Conservation (phyloP, 64 coral and sea anemone species). For the Acropora yongei region DNA sequence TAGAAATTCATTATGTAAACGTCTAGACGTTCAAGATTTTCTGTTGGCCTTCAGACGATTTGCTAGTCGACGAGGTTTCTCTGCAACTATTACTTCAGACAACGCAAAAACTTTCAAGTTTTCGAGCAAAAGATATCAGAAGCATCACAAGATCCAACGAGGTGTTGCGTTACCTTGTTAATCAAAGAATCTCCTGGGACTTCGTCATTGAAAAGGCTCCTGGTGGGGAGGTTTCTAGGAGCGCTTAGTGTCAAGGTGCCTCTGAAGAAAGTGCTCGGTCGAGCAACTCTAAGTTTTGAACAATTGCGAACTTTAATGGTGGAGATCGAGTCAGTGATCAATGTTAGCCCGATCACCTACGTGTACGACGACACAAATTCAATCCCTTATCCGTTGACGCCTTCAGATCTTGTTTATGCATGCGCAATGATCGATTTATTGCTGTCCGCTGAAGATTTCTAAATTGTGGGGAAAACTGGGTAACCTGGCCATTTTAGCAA, state of each 20-base stretch:
- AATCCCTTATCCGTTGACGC: constrained; percentile 57
- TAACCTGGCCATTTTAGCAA: too few species aligned
- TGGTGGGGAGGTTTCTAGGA: constrained; percentile 49
- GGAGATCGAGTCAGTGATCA: constrained; percentile 45
- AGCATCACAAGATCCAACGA: constrained; percentile 21
- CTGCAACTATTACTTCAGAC: constrained; percentile 25
- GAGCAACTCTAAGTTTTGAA: background rate
- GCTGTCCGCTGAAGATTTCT: too few species aligned
- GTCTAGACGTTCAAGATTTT: constrained; percentile 17
- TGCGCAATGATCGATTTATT: too few species aligned
- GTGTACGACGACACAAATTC: constrained; percentile 56
- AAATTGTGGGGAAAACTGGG: too few species aligned
- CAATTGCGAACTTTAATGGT: constrained; percentile 49
- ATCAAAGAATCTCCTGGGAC: constrained; percentile 39
- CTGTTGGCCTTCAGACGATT: constrained; percentile 25
- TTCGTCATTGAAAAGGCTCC: constrained; percentile 45
- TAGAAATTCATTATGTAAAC: too few species aligned
- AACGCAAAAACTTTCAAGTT: constrained; percentile 47
- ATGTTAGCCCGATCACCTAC: constrained; percentile 53
- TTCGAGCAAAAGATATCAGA: background rate
- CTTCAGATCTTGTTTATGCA: constrained; percentile 49
- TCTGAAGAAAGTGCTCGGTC: too few species aligned
- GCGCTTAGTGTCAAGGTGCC: constrained; percentile 28
- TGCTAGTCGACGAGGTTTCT: constrained; percentile 22
- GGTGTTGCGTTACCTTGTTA: constrained; percentile 37